phyloP scores from a whole-genome alignment of 2,888 invertebrate species.

The Notodonta ziczac region DNA sequence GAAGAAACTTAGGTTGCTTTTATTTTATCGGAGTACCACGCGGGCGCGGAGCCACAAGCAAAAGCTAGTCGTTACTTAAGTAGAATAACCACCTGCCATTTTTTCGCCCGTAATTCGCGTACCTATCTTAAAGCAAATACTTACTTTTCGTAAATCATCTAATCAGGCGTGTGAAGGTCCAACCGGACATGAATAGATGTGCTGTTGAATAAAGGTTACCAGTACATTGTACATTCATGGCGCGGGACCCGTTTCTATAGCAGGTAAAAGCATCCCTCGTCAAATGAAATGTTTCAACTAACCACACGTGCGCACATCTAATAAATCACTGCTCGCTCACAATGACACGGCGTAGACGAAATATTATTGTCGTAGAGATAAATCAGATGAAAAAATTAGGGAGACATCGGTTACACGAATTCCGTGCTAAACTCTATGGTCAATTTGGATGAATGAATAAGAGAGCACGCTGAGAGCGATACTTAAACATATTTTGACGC shows the following conservation, averaged over 20 bases:
- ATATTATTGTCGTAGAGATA: conserved; percentile 23
- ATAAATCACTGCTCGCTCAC: conserved; percentile 68
- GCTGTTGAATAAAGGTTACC: conserved; percentile 69
- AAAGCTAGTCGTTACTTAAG: no score
- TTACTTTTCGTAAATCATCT: conserved; percentile 45
- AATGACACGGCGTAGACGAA: conserved; percentile 43
- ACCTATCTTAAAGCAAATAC: conserved; percentile 13
- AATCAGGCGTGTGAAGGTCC: conserved; percentile 60
- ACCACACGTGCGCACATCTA: conserved; percentile 68
- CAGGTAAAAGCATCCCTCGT: conserved; percentile 76
- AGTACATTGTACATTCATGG: conserved; percentile 57
- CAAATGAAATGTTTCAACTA: conserved; percentile 58
- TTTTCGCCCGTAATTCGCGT: background rate
- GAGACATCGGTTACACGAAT: background rate
- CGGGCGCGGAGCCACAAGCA: no score
- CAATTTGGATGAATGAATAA: background rate
- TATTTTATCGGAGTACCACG: no score
- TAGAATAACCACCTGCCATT: background rate
- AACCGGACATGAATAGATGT: conserved; percentile 61
- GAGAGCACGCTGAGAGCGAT: background rate
- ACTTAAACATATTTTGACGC: background rate
- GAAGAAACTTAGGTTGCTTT: no score
- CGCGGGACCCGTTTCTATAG: conserved; percentile 61
- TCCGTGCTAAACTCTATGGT: background rate
- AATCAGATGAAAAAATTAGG: conserved; percentile 13